Evolutionary conservation across 2,113 vertebrate species (phyloP), one percentile per base, ranked within the genome.

Genomic region (Triplophysa rosa): DNA sequence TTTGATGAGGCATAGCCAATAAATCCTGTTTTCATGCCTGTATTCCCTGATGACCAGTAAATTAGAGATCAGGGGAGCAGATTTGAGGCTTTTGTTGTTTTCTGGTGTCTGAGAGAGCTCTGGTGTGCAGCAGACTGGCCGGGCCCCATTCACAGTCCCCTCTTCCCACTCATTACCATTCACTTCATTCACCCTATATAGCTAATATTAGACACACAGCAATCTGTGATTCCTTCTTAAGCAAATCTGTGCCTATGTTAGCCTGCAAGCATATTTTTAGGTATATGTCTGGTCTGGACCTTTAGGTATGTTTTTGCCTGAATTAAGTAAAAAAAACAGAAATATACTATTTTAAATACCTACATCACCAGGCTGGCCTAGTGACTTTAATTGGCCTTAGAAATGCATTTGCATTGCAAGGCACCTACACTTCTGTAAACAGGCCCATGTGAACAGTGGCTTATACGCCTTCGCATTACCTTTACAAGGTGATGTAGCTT

Each of bases 1-100:
- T 93, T 91, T 91, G 94, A 93, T 90, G 91, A 94, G 92, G 92
- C 94, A 94, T 93, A 90, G 91, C 93, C 95, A 95, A 96, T 96
- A 94, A 96, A 96, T 94, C 94, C 93, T 90, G 82, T 89, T 93
- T 93, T 89, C 92, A 93, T 89, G 89, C 91, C 88, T 92, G 90
- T 91, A 91, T 92, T 93, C 92, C 90, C 90, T 88, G 80, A 91
- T 92, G 94, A 92, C 94, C 93, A 94, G 93, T 93, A 95, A 93
- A 93, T 92, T 93, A 93, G 89, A 90, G 95, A 95, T 95, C 94
- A 95, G 94, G 93, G 91, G 93, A 87, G 88, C 86, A 90, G 93
- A 95, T 95, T 96, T 94, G 93, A 90, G 87, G 71, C 91, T 93
- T 93, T 90, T 89, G 87, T 84, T 45, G 24, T 89, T 88, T 88